Percentiles rank a stretch among this genome's conserved stretches.
phyloP scores from a whole-genome alignment of 2,113 vertebrate species.

The Amphiprion ocellaris region DNA sequence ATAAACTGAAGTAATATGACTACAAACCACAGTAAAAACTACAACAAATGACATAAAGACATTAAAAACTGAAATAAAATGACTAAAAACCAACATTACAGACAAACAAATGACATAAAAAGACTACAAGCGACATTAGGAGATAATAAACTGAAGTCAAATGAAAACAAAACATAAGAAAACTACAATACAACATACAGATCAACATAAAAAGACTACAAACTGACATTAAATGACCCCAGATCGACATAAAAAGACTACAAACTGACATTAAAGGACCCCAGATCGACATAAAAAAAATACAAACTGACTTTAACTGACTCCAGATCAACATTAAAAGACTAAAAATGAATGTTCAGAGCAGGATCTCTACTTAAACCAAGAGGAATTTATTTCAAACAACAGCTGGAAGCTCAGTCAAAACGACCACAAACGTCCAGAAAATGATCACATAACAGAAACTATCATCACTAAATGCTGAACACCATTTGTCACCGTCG shows the following conservation, averaged over 20 bases:
- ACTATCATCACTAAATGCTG: too few species aligned
- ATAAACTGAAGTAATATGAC: too few species aligned
- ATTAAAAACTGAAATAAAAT: not conserved
- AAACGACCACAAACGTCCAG: too few species aligned
- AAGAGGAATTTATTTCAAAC: slow-evolving; percentile 3
- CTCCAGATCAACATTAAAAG: too few species aligned
- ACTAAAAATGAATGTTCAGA: too few species aligned
- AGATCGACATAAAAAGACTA: not conserved
- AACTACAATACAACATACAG: too few species aligned
- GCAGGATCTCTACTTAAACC: not conserved
- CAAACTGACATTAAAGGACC: not conserved
- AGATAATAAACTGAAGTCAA: not conserved
- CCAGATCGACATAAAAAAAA: too few species aligned
- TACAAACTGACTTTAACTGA: too few species aligned
- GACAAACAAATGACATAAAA: not conserved
- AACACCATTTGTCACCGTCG: too few species aligned
- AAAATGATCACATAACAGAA: too few species aligned
- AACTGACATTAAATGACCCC: not conserved
- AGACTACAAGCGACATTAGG: not conserved
- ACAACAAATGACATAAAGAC: not conserved
- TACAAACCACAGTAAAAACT: not conserved
- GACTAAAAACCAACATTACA: not conserved
- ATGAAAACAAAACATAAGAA: too few species aligned
- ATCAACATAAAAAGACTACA: not conserved
- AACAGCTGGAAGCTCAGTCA: too few species aligned